Evolutionary conservation across 1,140 invertebrate genomes (phyloP).

Genomic region (Zophobas morio): DNA sequence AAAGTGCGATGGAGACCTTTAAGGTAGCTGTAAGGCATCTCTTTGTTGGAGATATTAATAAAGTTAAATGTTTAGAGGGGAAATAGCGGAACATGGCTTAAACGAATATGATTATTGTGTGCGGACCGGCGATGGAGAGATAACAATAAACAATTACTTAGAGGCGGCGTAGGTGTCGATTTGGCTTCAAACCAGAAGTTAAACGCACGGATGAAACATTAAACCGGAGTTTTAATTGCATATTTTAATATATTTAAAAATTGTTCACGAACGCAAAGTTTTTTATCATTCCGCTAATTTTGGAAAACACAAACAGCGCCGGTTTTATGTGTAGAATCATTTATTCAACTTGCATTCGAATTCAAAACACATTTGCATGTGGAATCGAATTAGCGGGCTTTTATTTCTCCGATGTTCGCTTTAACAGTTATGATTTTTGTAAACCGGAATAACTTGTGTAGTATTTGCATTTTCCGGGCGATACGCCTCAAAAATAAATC

Average conservation of each 20-base stretch:
- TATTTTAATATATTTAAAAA: too few species aligned
- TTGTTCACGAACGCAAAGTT: too few species aligned
- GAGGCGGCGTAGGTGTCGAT: not conserved
- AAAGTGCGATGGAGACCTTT: slow-evolving; percentile 18
- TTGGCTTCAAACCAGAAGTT: too few species aligned
- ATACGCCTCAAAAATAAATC: slow-evolving; percentile 2
- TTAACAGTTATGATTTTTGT: not conserved
- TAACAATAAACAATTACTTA: not conserved
- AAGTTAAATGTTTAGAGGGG: slow-evolving; percentile 23
- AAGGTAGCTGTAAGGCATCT: slow-evolving; percentile 25
- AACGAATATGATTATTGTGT: not conserved
- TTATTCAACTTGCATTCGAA: not conserved
- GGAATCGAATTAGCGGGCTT: slow-evolving; percentile 9
- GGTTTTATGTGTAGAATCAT: not conserved
- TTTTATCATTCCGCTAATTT: too few species aligned
- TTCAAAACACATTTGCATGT: slow-evolving; percentile 11
- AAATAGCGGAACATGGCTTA: not conserved
- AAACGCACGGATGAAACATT: too few species aligned
- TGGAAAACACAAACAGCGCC: not conserved
- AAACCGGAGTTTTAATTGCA: too few species aligned
- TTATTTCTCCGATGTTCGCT: not conserved
- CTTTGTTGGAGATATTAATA: slow-evolving; percentile 35
- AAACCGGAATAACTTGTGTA: not conserved
- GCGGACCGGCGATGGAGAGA: not conserved
- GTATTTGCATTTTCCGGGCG: too few species aligned